Conservation (phyloP, 2,113 vertebrate species). For the Rhynchomys soricoides region DNA sequence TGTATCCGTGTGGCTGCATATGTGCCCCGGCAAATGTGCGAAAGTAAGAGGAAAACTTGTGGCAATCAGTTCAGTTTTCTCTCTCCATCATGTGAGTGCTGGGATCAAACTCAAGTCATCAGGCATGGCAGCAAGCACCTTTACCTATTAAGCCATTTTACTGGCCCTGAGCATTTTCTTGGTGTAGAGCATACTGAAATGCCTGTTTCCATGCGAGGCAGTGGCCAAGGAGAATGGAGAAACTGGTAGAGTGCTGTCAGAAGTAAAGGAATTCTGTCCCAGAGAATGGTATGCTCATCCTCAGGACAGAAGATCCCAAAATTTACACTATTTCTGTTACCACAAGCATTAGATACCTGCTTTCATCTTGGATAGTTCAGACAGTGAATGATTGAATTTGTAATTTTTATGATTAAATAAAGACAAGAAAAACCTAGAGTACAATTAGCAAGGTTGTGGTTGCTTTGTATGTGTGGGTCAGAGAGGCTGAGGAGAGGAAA, state of each 20-base stretch:
- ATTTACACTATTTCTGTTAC: neutral
- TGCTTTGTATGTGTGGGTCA: neutral
- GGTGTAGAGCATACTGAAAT: neutral
- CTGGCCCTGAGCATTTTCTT: neutral
- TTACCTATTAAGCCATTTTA: neutral
- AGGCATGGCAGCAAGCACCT: neutral
- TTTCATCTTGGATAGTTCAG: neutral
- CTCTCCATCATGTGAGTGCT: neutral
- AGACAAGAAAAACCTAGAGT: neutral
- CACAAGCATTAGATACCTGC: neutral
- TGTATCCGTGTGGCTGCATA: neutral
- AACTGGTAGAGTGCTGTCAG: neutral
- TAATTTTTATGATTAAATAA: constrained; percentile 25
- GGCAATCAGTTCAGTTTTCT: neutral
- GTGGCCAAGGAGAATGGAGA: neutral
- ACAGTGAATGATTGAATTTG: neutral
- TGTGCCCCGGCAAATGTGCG: neutral
- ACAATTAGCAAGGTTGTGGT: neutral
- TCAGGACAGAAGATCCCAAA: neutral
- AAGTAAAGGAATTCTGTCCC: neutral
- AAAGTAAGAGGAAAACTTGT: neutral
- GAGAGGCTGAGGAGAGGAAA: constrained; percentile 44
- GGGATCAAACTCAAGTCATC: neutral
- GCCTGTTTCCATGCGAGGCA: neutral
- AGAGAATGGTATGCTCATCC: neutral